Conservation (phyloP, 2,888 invertebrate species). For the Bombyx huttoni region DNA sequence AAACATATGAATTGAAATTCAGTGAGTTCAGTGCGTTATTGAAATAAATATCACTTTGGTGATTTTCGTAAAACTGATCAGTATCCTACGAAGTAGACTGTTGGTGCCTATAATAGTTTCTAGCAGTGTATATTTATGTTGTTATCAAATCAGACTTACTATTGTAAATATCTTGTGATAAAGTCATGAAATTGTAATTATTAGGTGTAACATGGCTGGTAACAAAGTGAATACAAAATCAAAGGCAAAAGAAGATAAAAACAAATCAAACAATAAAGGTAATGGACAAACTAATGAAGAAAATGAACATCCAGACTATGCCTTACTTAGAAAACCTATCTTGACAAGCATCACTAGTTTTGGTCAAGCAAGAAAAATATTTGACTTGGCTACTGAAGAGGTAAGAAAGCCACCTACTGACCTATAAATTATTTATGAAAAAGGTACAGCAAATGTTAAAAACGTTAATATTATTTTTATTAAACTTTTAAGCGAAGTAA, state of each 20-base stretch:
- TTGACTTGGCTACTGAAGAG: slow-evolving; percentile 83
- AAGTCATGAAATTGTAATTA: slow-evolving; percentile 5
- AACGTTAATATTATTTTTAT: too few species aligned
- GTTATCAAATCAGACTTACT: neutral
- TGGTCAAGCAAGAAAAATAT: slow-evolving; percentile 78
- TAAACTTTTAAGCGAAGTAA: too few species aligned
- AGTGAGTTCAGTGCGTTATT: neutral
- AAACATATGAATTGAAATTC: neutral
- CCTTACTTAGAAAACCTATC: slow-evolving; percentile 76
- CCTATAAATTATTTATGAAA: too few species aligned
- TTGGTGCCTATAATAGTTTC: slow-evolving; percentile 8
- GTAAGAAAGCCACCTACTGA: slow-evolving; percentile 43
- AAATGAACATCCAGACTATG: slow-evolving; percentile 62
- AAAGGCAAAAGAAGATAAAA: slow-evolving; percentile 51
- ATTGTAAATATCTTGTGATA: neutral
- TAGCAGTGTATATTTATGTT: neutral
- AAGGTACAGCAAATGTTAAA: too few species aligned
- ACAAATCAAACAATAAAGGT: slow-evolving; percentile 36
- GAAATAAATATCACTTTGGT: slow-evolving; percentile 9
- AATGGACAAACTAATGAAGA: slow-evolving; percentile 42
- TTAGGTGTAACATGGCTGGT: slow-evolving; percentile 46
- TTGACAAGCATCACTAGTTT: slow-evolving; percentile 78
- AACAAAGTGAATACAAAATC: slow-evolving; percentile 53
- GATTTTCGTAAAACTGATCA: slow-evolving; percentile 26
- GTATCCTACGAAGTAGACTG: slow-evolving; percentile 28